phyloP scores from a whole-genome alignment of 2,113 vertebrate species.

The Centropus unirufus region DNA sequence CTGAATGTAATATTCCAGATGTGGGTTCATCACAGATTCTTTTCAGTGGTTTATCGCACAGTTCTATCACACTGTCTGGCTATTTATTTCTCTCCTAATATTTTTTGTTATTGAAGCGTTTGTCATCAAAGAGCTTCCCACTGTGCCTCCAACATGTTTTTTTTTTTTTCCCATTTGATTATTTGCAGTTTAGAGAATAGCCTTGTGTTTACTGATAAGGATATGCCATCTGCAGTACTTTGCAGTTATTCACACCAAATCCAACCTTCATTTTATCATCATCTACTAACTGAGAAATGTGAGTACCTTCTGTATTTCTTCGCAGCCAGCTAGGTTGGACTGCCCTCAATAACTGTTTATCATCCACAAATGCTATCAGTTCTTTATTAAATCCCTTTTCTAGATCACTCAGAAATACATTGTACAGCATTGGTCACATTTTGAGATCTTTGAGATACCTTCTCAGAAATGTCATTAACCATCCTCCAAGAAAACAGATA shows the following conservation, averaged over 20 bases:
- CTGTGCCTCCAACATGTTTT: background rate
- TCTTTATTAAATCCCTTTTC: background rate
- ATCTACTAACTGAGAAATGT: background rate
- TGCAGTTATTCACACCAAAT: conserved; percentile 13
- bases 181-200: background rate
- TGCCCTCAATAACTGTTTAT: background rate
- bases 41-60: background rate
- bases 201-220: background rate
- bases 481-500: background rate
- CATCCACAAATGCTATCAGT: background rate
- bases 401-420: background rate
- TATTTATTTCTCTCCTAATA: background rate
- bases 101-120: background rate
- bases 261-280: background rate
- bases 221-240: conserved; percentile 26
- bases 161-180: conserved; percentile 15
- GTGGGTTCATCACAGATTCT: background rate
- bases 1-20: background rate
- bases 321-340: background rate
- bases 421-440: background rate
- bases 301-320: conserved; percentile 20
- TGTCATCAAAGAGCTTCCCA: background rate
- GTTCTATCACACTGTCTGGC: background rate
- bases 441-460: background rate
- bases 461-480: background rate